Evolutionary conservation across 2,113 vertebrate genomes (phyloP).

Genomic region (Tor tambroides): DNA sequence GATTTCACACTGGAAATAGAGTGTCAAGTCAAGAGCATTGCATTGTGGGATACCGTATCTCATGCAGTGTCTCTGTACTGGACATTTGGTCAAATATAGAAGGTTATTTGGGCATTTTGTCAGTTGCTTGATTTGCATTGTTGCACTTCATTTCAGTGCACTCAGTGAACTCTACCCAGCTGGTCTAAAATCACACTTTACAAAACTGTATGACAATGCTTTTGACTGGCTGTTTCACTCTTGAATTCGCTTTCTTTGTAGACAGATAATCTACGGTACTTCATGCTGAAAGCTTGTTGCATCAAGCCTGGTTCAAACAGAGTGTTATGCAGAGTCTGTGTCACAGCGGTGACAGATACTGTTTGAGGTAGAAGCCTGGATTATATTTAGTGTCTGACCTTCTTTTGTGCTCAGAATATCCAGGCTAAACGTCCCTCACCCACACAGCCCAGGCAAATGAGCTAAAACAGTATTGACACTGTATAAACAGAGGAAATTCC

Average conservation of each 20-base stretch:
- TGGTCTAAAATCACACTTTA: neutral
- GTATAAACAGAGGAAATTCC: slow-evolving; percentile 47
- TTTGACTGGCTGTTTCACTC: neutral
- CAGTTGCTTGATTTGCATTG: too few species aligned
- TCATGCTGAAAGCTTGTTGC: slow-evolving; percentile 15
- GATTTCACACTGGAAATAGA: too few species aligned
- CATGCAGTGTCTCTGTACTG: too few species aligned
- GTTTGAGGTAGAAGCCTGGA: slow-evolving; percentile 16
- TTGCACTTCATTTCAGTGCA: too few species aligned
- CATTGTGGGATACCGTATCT: too few species aligned
- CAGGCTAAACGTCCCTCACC: slow-evolving; percentile 17
- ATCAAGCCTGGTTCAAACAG: slow-evolving; percentile 3
- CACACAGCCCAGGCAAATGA: slow-evolving; percentile 27
- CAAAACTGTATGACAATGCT: neutral
- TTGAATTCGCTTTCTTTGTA: neutral
- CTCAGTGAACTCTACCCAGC: neutral
- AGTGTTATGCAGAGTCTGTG: neutral
- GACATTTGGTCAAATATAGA: too few species aligned
- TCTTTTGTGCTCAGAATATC: slow-evolving; percentile 30
- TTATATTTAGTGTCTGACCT: slow-evolving; percentile 46
- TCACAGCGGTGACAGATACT: neutral
- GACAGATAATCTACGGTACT: slow-evolving; percentile 21
- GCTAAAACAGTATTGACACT: slow-evolving; percentile 40
- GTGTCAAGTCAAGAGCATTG: too few species aligned
- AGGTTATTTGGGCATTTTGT: too few species aligned